Evolutionary conservation across 1,140 invertebrate genomes (phyloP), one percentile per base, ranked within the genome.

Genomic region (Physella acuta): DNA sequence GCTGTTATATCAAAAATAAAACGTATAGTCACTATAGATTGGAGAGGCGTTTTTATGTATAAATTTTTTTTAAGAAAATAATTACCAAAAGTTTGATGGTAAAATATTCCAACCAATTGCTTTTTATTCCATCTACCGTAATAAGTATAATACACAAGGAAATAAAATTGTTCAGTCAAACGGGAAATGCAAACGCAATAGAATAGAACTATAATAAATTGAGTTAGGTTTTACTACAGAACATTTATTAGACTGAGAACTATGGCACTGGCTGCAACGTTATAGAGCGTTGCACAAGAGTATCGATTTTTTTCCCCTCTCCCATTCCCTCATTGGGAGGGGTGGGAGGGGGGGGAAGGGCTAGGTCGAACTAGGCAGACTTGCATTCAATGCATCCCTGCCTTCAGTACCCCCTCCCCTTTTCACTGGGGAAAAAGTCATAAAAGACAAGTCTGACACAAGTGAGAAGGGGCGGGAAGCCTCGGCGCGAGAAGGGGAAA

Each of bases 281-380:
- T 61, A 61, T 8, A 44, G 59, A 61, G 24, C 59, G 34, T 39
- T 61, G 34, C 59, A 61, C 58, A 44, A 39, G 59, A 61, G 34
- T 61, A 61, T 61, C 28, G 59, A 61, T 61, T 44, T 39, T 61
- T 44, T 26, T 5, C 34, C n/a, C 56, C 56, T 24, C n/a, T 44
- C 37, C 36, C 39, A 44, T 61, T 61, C 1, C 28, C 59, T 61
- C 59, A 20, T 44, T 24, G 52, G 4, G 36, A 28, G 20, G 39
- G 8, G 39, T 20, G 39, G 20, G 39, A 44, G 39, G 20, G 39
- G 20, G 39, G 39, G 39, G 39, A 20, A 20, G 39, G 39, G 39
- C 52, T 34, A 26, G 59, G 59, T 39, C 36, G 33, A 61, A 61
- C 59, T 44, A 26, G 59, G 36, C 59, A 61, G 59, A 39, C 20